Evolutionary conservation across 2,888 invertebrate genomes (phyloP).

Genomic region (Choreutis nemorana): DNA sequence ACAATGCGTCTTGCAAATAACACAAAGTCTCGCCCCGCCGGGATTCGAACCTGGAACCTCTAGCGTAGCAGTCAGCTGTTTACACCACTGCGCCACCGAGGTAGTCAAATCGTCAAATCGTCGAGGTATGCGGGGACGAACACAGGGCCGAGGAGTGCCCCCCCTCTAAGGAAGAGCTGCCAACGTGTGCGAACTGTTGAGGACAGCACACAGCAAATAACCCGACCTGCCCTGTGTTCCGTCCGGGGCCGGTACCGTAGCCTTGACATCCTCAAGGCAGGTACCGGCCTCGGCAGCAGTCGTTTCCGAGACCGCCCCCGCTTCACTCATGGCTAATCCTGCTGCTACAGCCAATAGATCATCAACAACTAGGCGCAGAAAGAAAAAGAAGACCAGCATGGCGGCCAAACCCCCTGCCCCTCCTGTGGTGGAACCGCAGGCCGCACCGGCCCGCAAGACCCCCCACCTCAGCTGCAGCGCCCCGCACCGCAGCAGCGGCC

Average conservation of each 20-base stretch:
- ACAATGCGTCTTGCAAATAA: too few species aligned
- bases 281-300: background rate
- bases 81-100: too few species aligned
- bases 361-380: background rate
- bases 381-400: background rate
- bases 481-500: background rate
- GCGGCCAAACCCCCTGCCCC: background rate
- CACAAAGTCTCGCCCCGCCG: too few species aligned
- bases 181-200: conserved; percentile 1
- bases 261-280: background rate
- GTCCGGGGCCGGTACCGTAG: background rate
- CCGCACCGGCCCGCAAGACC: background rate
- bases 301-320: background rate
- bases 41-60: too few species aligned
- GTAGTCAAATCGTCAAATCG: too few species aligned
- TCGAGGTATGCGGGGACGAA: background rate
- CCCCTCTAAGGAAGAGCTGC: background rate
- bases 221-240: background rate
- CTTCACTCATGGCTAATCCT: background rate
- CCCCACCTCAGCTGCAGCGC: too few species aligned
- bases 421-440: background rate
- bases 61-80: too few species aligned
- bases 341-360: background rate
- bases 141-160: background rate
- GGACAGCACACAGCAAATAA: background rate